phyloP scores from a whole-genome alignment of 35 echinoderm and acorn worm genomes.

The Holothuria glaberrima region DNA sequence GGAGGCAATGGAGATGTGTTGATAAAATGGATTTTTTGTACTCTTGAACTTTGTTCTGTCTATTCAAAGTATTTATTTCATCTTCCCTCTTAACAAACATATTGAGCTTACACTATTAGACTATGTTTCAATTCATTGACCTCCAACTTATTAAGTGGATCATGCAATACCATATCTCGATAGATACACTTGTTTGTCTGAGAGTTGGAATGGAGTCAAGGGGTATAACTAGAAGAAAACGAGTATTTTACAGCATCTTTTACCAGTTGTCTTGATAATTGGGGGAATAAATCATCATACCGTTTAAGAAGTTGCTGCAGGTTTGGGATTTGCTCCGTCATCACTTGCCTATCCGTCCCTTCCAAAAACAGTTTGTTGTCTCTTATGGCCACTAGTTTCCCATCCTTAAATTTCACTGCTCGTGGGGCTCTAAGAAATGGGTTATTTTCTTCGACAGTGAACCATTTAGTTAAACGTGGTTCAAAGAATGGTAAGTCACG shows the following conservation, averaged over 20 bases:
- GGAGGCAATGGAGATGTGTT: too few relatives aligned
- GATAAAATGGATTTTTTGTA: too few relatives aligned
- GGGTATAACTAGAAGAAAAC: too few relatives aligned
- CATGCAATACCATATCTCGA: too few relatives aligned
- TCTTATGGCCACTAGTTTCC: slow-evolving; percentile 31
- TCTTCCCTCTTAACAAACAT: too few relatives aligned
- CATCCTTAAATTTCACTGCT: slow-evolving; percentile 9
- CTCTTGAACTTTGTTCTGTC: too few relatives aligned
- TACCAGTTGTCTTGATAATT: neutral
- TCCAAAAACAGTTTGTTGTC: neutral
- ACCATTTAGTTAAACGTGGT: neutral
- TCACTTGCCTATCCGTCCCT: neutral
- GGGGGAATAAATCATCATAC: slow-evolving; percentile 11
- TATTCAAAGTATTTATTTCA: too few relatives aligned
- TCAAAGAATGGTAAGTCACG: slow-evolving; percentile 19
- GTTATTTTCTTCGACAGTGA: slow-evolving; percentile 10
- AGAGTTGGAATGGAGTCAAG: too few relatives aligned
- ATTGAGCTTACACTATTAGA: too few relatives aligned
- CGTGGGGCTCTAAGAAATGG: neutral
- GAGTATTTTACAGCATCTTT: slow-evolving; percentile 16
- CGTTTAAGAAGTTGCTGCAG: neutral
- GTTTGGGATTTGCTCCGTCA: neutral
- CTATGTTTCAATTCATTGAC: too few relatives aligned
- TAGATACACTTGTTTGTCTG: too few relatives aligned
- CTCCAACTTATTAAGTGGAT: too few relatives aligned